phyloP scores from a whole-genome alignment of 2,888 invertebrate species.

The Aethes cnicana region DNA sequence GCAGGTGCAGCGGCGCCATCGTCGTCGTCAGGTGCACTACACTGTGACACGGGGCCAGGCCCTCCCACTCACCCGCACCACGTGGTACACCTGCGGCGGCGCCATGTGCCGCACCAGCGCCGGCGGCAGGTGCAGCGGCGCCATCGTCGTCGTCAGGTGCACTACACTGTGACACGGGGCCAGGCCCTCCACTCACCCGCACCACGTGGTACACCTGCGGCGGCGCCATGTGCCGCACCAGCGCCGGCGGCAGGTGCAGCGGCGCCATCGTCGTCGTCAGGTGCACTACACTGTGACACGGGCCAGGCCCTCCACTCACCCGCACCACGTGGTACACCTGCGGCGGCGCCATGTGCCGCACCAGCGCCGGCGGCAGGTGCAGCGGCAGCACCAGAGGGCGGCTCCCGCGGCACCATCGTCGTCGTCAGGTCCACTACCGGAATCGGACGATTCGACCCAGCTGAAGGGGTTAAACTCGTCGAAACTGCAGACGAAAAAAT shows the following conservation, averaged over 20 bases:
- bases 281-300: background rate
- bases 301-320: background rate
- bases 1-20: too few species aligned
- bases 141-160: too few species aligned
- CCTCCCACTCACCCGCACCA: slow-evolving; percentile 1
- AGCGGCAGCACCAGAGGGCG: slow-evolving; percentile 10
- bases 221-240: too few species aligned
- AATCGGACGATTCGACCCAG: slow-evolving; percentile 32
- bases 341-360: slow-evolving; percentile 20
- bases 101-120: too few species aligned
- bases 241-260: too few species aligned
- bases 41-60: too few species aligned
- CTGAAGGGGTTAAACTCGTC: slow-evolving; percentile 12
- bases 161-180: too few species aligned
- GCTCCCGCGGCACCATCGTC: slow-evolving; percentile 34
- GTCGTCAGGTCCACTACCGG: slow-evolving; percentile 59
- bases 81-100: too few species aligned
- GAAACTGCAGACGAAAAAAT: background rate
- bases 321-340: slow-evolving; percentile 18
- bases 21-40: too few species aligned
- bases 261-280: background rate
- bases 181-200: too few species aligned
- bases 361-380: slow-evolving; percentile 26
- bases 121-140: too few species aligned
- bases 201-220: too few species aligned